Evolutionary conservation across 2,113 vertebrate species (phyloP), one percentile per base, ranked within the genome.

Genomic region (Scytalopus superciliaris): DNA sequence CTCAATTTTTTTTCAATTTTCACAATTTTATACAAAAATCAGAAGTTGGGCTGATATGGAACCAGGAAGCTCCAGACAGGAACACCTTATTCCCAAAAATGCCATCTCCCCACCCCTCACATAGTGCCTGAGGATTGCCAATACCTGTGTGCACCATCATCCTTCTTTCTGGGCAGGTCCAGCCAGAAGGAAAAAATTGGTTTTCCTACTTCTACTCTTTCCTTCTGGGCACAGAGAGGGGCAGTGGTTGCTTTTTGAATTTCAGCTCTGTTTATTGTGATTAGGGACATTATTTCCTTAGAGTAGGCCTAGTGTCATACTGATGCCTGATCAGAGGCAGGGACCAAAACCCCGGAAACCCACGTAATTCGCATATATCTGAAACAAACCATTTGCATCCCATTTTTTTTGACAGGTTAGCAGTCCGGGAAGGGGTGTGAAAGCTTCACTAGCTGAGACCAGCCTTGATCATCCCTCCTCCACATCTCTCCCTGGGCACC

Each of bases 81-180:
- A 64, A 30, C 49, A 69, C 17, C 17, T 60, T 28, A 15, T 10
- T 24, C n/a, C 12, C 19, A 33, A 76, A 37, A 30, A 78, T 42
- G 27, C 24, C 2, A 1, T 53, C 12, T 57, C 31, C 10, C 22
- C 15, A 25, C 28, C 17, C 28, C 22, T 62, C 8, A 37, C 5
- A 1, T 19, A 28, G 16, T 1, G 2, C 14, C 33, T 0, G 1
- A 10, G 4, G 7, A 12, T 31, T 55, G 27, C 60, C 3, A 1
- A 47, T 44, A 57, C 14, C 33, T 30, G 10, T 0, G 0, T 9
- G 1, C 40, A 24, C 14, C 53, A 56, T 47, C 30, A 23, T 27
- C 40, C 14, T 63, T 52, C 45, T n/a, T 78, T 44, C 67, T 37
- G 53, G 62, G 57, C 23, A 84, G 31, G 24, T 88, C 39, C 21